Evolutionary conservation across 1,140 invertebrate species (phyloP).

Genomic region (Brachionus calyciflorus): DNA sequence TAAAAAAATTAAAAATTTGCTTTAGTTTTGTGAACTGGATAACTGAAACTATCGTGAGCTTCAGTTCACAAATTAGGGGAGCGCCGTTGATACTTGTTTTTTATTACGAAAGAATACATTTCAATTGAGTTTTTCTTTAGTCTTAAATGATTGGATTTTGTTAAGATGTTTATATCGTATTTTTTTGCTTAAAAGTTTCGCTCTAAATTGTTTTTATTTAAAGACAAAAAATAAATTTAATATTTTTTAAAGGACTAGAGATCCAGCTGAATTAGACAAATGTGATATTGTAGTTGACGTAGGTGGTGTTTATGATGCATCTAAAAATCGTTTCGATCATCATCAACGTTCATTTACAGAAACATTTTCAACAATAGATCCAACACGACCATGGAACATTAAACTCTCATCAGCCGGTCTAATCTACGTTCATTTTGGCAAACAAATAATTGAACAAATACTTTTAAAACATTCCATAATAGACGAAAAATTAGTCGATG

Average conservation of each 20-base stretch:
- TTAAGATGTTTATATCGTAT: too few relatives aligned
- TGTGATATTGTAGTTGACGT: conserved; percentile 97
- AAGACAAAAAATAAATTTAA: neutral
- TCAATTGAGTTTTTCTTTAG: too few relatives aligned
- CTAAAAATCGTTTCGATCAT: conserved; percentile 81
- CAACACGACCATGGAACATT: conserved; percentile 65
- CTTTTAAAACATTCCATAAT: conserved; percentile 50
- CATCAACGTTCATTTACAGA: conserved; percentile 80
- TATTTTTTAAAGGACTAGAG: conserved; percentile 64
- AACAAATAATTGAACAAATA: conserved; percentile 69
- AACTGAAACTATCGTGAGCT: too few relatives aligned
- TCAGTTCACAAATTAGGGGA: too few relatives aligned
- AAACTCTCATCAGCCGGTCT: conserved; percentile 90
- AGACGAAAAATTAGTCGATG: conserved; percentile 58
- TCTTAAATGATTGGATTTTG: too few relatives aligned
- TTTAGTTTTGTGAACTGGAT: too few relatives aligned
- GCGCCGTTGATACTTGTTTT: too few relatives aligned
- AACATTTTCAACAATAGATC: conserved; percentile 65
- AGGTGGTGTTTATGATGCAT: conserved; percentile 79
- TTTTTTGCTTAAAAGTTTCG: too few relatives aligned
- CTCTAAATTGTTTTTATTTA: neutral
- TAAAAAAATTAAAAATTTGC: too few relatives aligned
- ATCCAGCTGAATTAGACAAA: conserved; percentile 68
- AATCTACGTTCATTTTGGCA: conserved; percentile 85
- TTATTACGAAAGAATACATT: too few relatives aligned